Percentiles rank a stretch among this genome's conserved stretches.
phyloP scores from a whole-genome alignment of 2,888 invertebrate species.

The Pheosia tremula region DNA sequence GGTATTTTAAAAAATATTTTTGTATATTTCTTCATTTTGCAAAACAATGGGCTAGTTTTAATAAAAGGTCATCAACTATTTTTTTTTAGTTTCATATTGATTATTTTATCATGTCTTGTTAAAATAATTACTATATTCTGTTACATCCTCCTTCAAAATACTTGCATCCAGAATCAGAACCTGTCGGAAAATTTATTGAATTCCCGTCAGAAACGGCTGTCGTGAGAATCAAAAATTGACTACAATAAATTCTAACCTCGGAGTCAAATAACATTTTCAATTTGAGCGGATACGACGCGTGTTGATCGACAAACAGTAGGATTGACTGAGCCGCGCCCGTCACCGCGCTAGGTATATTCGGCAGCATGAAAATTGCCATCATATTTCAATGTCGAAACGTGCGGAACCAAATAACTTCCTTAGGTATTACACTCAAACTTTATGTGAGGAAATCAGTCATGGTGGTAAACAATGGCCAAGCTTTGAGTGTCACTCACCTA shows the following conservation, averaged over 20 bases:
- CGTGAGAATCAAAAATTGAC: slow-evolving; percentile 26
- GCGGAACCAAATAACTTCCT: slow-evolving; percentile 69
- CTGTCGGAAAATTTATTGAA: not conserved
- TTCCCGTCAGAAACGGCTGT: slow-evolving; percentile 14
- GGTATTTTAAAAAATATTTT: not conserved
- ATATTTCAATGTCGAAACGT: slow-evolving; percentile 74
- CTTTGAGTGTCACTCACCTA: slow-evolving; percentile 18
- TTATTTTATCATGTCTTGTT: not conserved
- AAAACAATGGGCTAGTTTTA: not conserved
- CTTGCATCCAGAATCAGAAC: not conserved
- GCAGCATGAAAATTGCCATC: slow-evolving; percentile 73
- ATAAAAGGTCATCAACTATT: too few species aligned
- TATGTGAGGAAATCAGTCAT: slow-evolving; percentile 59
- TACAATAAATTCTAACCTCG: slow-evolving; percentile 46
- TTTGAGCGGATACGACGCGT: slow-evolving; percentile 58
- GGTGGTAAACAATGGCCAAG: slow-evolving; percentile 49
- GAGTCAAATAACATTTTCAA: slow-evolving; percentile 67
- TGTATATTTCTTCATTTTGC: not conserved
- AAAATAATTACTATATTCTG: too few species aligned
- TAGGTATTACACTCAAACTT: slow-evolving; percentile 62
- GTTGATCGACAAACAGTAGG: slow-evolving; percentile 72
- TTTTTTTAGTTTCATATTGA: not conserved
- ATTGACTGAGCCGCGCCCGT: slow-evolving; percentile 59
- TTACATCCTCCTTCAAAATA: too few species aligned
- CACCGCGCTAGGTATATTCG: slow-evolving; percentile 53